Evolutionary conservation across 2,888 invertebrate genomes (phyloP).

Genomic region (Watsonalla cultraria): DNA sequence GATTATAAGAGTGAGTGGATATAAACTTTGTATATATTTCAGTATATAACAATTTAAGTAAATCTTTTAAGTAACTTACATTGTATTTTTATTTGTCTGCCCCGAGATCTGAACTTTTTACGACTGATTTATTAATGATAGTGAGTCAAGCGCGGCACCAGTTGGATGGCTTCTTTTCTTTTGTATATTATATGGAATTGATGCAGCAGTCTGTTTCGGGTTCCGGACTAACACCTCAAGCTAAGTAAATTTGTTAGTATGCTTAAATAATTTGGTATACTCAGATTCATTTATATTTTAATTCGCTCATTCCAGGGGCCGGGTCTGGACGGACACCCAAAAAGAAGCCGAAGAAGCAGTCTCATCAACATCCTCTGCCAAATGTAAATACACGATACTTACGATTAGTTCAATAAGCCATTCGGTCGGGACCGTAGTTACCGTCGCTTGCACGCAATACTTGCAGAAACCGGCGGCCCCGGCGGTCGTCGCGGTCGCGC

Average conservation of each 20-base stretch:
- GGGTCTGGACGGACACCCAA: slow-evolving; percentile 61
- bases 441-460: slow-evolving; percentile 3
- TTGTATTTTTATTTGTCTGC: slow-evolving; percentile 65
- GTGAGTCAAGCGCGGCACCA: not conserved
- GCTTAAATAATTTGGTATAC: slow-evolving; percentile 8
- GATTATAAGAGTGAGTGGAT: slow-evolving; percentile 70
- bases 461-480: slow-evolving; percentile 40
- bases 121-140: not conserved
- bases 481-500: slow-evolving; percentile 22
- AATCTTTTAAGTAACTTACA: slow-evolving; percentile 73
- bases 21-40: slow-evolving; percentile 75
- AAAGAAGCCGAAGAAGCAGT: slow-evolving; percentile 66
- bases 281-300: slow-evolving; percentile 3
- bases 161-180: slow-evolving; percentile 21
- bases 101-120: slow-evolving; percentile 71
- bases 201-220: slow-evolving; percentile 6
- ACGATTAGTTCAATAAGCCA: not conserved
- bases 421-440: too few relatives aligned
- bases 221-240: slow-evolving; percentile 13
- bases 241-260: slow-evolving; percentile 21
- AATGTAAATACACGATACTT: slow-evolving; percentile 51
- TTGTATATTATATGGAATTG: too few relatives aligned
- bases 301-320: slow-evolving; percentile 48
- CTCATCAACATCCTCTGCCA: slow-evolving; percentile 54
- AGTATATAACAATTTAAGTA: slow-evolving; percentile 74